Evolutionary conservation across 2,888 invertebrate species (phyloP), one percentile per base, ranked within the genome.

Genomic region (Carcina quercana): DNA sequence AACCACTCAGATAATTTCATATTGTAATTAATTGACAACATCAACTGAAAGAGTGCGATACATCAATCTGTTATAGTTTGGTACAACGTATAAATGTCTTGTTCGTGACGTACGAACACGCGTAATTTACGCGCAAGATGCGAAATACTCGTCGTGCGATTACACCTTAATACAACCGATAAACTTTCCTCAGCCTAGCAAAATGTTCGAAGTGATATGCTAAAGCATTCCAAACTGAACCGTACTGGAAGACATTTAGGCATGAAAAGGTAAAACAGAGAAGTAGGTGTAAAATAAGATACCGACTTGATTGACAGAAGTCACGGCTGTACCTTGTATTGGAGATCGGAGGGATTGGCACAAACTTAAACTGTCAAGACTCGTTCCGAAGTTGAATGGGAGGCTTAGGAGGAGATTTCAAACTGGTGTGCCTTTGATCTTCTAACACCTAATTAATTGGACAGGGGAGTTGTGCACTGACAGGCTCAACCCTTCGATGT

Each of bases 361-460:
- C 46, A 59, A 74, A 73, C 69, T 75, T 70, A 65, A 74, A 69
- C 69, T 73, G 76, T 70, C 69, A n/a, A 68, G 61, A 42, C 59
- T 69, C 59, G 69, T 72, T 65, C 62, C 60, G 47, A 62, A 69
- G 59, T 70, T 66, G 64, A 65, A 62, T 65, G 50, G 65, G 53
- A 47, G 67, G 66, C 67, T 75, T 70, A 66, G 55, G 59, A 47
- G 50, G 49, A 56, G 55, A 61, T 66, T 20, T 72, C 56, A 52
- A 54, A 59, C 4, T 70, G 66, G 67, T 61, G 57, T 53, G 57
- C 50, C 74, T 78, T 78, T 75, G 76, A 79, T 80, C 74, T 71
- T 70, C 61, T 65, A 68, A 70, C 66, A 62, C 67, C 70, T 75
- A 73, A 76, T 76, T 76, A 74, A 78, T 74, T 69, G 66, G 62